Conservation (phyloP, 2,888 invertebrate species). For the Sipunculus nudus region DNA sequence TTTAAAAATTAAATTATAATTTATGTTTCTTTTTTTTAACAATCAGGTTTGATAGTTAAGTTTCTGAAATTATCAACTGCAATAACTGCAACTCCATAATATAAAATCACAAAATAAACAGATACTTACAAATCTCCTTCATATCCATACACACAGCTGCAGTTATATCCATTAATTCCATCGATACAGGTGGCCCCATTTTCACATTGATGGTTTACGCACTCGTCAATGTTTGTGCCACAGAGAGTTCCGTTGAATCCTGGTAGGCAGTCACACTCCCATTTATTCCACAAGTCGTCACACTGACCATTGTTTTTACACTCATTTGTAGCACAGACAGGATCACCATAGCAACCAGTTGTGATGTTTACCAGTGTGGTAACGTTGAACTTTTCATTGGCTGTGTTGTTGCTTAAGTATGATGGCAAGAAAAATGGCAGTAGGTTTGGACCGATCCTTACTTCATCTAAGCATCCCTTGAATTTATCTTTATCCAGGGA, state of each 20-base stretch:
- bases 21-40: too few species aligned
- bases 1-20: too few species aligned
- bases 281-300: slow-evolving; percentile 49
- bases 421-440: slow-evolving; percentile 76
- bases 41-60: too few species aligned
- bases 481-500: slow-evolving; percentile 52
- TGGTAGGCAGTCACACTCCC: slow-evolving; percentile 51
- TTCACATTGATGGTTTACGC: slow-evolving; percentile 23
- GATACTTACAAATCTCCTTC: slow-evolving; percentile 33
- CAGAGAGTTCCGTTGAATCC: slow-evolving; percentile 45
- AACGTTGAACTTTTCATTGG: slow-evolving; percentile 13
- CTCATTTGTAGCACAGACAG: slow-evolving; percentile 73
- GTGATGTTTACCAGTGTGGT: not conserved
- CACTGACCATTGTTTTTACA: slow-evolving; percentile 77
- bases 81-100: too few species aligned
- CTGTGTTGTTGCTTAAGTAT: slow-evolving; percentile 17
- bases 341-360: slow-evolving; percentile 39
- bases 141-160: slow-evolving; percentile 41
- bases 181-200: slow-evolving; percentile 36
- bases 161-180: slow-evolving; percentile 38
- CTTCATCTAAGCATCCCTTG: slow-evolving; percentile 88
- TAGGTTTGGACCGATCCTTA: slow-evolving; percentile 82
- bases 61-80: too few species aligned
- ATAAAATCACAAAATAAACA: too few species aligned
- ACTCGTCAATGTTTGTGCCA: slow-evolving; percentile 40